Percentiles rank a stretch among this genome's conserved stretches.
These are phyloP conservation scores for Eristalis pertinax DNA, from an alignment of 2,888 invertebrate genomes.

Conservation along the genomic window DNA sequence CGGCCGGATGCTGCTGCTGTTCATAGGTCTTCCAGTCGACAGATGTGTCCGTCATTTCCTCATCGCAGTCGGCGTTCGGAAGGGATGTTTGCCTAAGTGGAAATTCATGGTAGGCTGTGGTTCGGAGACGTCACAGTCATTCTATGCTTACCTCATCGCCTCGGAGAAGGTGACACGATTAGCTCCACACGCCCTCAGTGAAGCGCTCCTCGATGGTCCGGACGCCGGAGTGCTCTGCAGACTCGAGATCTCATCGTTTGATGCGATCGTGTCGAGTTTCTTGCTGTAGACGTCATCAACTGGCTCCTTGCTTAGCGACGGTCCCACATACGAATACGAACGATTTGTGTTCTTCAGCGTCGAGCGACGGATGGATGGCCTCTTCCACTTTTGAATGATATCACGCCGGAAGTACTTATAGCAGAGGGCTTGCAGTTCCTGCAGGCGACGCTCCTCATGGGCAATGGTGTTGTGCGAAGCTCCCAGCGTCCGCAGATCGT, in stretches of 20 bases:
- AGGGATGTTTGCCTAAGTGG: slow-evolving; percentile 87
- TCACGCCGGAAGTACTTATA: slow-evolving; percentile 97
- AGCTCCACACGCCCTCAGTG: slow-evolving; percentile 83
- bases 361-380: slow-evolving; percentile 80
- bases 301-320: slow-evolving; percentile 86
- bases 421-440: slow-evolving; percentile 95
- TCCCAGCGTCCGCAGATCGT: slow-evolving; percentile 93
- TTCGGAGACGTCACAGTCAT: background rate
- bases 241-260: slow-evolving; percentile 80
- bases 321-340: slow-evolving; percentile 89
- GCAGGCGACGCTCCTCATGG: slow-evolving; percentile 93
- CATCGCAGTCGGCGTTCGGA: slow-evolving; percentile 88
- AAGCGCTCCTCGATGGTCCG: slow-evolving; percentile 88
- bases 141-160: slow-evolving; percentile 77
- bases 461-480: slow-evolving; percentile 95
- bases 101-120: background rate
- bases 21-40: slow-evolving; percentile 78
- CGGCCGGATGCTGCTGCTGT: slow-evolving; percentile 77
- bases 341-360: slow-evolving; percentile 85
- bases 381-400: slow-evolving; percentile 88
- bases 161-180: slow-evolving; percentile 81
- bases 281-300: slow-evolving; percentile 81
- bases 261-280: slow-evolving; percentile 80
- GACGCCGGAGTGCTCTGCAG: slow-evolving; percentile 86
- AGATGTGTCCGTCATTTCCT: slow-evolving; percentile 84